Evolutionary conservation across 2,113 vertebrate species (phyloP), one percentile per base, ranked within the genome.

Genomic region (Colaptes auratus): DNA sequence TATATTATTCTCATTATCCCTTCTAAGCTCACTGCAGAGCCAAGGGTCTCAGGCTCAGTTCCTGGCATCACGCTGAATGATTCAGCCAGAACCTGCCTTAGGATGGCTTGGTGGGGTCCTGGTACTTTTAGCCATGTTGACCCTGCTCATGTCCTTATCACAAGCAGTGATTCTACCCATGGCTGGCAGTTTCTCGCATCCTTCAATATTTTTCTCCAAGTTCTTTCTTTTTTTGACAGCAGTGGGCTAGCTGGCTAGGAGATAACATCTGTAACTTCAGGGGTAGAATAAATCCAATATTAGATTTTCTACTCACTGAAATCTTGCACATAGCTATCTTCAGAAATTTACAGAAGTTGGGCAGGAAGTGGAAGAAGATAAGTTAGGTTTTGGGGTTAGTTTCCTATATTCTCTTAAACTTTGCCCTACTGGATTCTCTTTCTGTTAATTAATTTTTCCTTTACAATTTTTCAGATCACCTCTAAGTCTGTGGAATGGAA

Each of bases 391-490:
- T 7, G 23, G 50, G 50, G 23, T 35, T 67, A 11, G 0, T 72
- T 60, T 72, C 5, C 31, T 80, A 16, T 69, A 46, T 75, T 90
- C 82, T 77, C 18, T 82, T 90, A 86, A 91, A 84, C n/a, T 91
- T 80, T 72, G 39, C 82, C 55, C 78, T 86, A 33, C 31, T 55
- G 75, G 58, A 24, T 92, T 42, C 44, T 88, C 44, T 58, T 86
- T 30, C 36, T 89, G 44, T 91, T 95, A 95, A 96, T 88, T 95
- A 86, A 58, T 92, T 85, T 82, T 86, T 82, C 71, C 33, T 89
- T 96, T 88, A 71, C 61, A 86, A 23, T 81, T 90, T 81, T 89
- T 70, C 77, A 96, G 67, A 77, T 89, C 90, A 91, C 35, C 61
- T 82, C 74, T 87, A 88, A 75, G 93, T 92, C 90, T 96, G 12